Conservation (phyloP, 1,140 invertebrate genomes). For the Lepidostoma basale region DNA sequence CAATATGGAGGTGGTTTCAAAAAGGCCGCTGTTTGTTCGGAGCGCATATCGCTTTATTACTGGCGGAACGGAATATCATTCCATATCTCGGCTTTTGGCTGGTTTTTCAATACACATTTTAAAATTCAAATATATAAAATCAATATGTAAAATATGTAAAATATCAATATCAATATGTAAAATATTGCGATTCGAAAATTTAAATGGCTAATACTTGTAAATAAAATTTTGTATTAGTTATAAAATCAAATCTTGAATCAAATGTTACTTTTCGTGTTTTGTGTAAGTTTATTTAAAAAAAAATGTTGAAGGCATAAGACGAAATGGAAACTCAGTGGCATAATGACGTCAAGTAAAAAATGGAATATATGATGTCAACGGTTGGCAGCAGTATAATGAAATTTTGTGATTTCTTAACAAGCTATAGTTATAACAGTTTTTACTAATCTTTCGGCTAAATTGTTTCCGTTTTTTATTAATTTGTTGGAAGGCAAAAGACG, state of each 20-base stretch:
- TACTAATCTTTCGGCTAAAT: too few species aligned
- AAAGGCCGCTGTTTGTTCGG: constrained; percentile 21
- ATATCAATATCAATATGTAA: neutral
- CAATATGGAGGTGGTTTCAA: constrained; percentile 21
- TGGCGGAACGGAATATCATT: neutral
- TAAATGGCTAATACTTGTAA: neutral
- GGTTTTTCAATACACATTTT: neutral
- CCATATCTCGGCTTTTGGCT: neutral
- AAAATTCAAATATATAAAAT: neutral
- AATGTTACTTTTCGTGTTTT: neutral
- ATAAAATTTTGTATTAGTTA: neutral
- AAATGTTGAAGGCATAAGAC: too few species aligned
- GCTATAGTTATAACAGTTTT: too few species aligned
- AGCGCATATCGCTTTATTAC: constrained; percentile 14
- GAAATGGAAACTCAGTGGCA: too few species aligned
- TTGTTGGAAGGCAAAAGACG: too few species aligned
- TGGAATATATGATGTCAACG: too few species aligned
- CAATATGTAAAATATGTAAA: neutral
- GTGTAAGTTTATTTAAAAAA: too few species aligned
- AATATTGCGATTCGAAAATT: neutral
- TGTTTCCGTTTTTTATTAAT: too few species aligned
- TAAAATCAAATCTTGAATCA: neutral
- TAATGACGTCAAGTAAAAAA: too few species aligned
- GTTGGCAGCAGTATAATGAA: too few species aligned
- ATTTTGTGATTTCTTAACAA: too few species aligned